Evolutionary conservation across 2,888 invertebrate species (phyloP), one percentile per base, ranked within the genome.

Genomic region (Frankliniella intonsa): DNA sequence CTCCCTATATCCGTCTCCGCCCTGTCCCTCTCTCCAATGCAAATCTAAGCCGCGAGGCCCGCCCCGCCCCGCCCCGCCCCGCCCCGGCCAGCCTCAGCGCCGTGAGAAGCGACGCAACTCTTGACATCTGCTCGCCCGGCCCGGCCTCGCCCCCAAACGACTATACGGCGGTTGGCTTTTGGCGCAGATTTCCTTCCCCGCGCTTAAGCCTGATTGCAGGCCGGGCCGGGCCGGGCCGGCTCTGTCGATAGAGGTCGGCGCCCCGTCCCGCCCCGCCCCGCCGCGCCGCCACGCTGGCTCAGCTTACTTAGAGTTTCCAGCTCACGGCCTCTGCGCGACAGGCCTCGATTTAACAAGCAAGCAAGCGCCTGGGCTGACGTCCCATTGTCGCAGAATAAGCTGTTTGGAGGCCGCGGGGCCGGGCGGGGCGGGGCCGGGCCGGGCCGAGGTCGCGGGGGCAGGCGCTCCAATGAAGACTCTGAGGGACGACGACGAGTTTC

Each of bases 161-260:
- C 11, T 7, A 55, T 14, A 19, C 14, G 25, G 69, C 69, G 69
- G 69, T 76, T 76, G 69, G 69, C 69, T 76, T 76, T 10, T 76
- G 69, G n/a, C 69, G 69, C 62, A n/a, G 62, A 62, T 62, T 62
- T 62, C 19, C 38, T 38, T 38, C 38, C 38, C 62, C 69, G 69
- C n/a, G 69, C 69, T 69, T 69, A 69, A 69, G 69, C 69, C 69
- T 22, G 69, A 76, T 69, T 76, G 69, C 62, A 38, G n/a, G n/a
- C n/a, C n/a, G n/a, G n/a, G 38, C 38, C 38, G 3, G 38, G 38
- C 38, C 38, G 38, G n/a, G n/a, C n/a, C n/a, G 17, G 11, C 62
- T 62, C 62, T 76, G 69, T 76, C 69, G 69, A 76, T 25, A 22
- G 69, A 62, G 62, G 17, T 62, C 62, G 62, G 17, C 62, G 62